Evolutionary conservation across 2,888 invertebrate genomes (phyloP), one percentile per base, ranked within the genome.

Genomic region (Orthosia incerta): DNA sequence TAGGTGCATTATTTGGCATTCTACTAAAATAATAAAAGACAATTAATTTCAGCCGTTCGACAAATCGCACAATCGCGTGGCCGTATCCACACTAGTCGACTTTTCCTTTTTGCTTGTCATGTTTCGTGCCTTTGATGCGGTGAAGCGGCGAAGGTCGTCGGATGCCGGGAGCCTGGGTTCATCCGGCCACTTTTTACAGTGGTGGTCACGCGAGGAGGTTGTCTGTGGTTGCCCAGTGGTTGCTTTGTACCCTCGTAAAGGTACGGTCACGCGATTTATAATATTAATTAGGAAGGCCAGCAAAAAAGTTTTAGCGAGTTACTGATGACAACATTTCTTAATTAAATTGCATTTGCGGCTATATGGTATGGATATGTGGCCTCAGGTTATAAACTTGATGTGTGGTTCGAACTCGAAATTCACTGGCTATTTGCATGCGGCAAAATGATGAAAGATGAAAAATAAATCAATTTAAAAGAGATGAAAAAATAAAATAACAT

Each of bases 121-220:
- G 64, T 61, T 50, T 57, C 60, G 45, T 51, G 53, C 61, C 67
- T 82, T 82, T 80, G 80, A 70, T 68, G 77, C 50, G 80, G 80
- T 74, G 56, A 39, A 69, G n/a, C 26, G 45, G 61, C n/a, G 31
- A 67, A 71, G 62, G 79, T 57, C 65, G 39, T n/a, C 61, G 18
- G 64, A 57, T 57, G 53, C 45, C 46, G 26, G 55, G 46, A n/a
- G 53, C 48, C 55, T 50, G 65, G 45, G 51, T 55, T 50, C 57
- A 69, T 50, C 39, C 65, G 68, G 55, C 20, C 45, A 55, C 50
- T 72, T 74, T 81, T 75, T 66, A 57, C 50, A 39, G n/a, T 48
- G 3, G 73, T 51, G 61, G 68, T 71, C 63, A 82, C 62, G 62
- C 62, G 23, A 62, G 65, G 11, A 72, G 72, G 53, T 66, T 16